A percentile compares a stretch with the other conserved stretches of the same genome.
These are phyloP conservation scores for Rhinatrema bivittatum DNA, from an alignment of 2,797 vertebrate genomes.

Conservation along the genomic window DNA sequence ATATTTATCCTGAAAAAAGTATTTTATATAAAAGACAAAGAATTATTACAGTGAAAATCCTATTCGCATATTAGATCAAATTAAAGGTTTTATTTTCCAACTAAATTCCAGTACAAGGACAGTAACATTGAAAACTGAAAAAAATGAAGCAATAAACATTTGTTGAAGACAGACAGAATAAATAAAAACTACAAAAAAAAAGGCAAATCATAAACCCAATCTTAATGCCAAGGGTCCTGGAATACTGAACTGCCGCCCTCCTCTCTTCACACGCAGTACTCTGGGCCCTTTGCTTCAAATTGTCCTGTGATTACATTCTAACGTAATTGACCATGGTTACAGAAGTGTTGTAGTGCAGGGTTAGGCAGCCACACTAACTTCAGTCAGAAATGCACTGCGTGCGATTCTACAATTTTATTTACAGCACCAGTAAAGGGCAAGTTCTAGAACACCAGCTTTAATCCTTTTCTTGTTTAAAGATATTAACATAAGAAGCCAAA, in stretches of 20 bases:
- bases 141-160: conserved; percentile 82
- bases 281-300: conserved; percentile 63
- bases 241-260: conserved; percentile 66
- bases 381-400: conserved; percentile 60
- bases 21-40: conserved; percentile 48
- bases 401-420: conserved; percentile 75
- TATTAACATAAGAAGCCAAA: conserved; percentile 82
- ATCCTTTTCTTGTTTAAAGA: conserved; percentile 71
- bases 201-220: conserved; percentile 74
- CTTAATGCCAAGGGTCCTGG: conserved; percentile 63
- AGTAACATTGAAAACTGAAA: conserved; percentile 72
- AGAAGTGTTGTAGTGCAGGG: conserved; percentile 68
- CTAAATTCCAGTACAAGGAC: conserved; percentile 84
- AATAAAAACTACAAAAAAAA: conserved; percentile 75
- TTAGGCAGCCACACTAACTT: conserved; percentile 71
- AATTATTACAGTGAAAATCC: conserved; percentile 38
- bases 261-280: conserved; percentile 65
- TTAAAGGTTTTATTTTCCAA: conserved; percentile 92
- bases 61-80: conserved; percentile 58
- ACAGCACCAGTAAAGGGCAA: conserved; percentile 73
- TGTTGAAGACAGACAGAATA: conserved; percentile 75
- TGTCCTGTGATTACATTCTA: conserved; percentile 69
- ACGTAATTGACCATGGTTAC: conserved; percentile 58
- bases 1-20: no score
- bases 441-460: conserved; percentile 85